Conservation (phyloP, 2,888 invertebrate genomes). For the Strigamia transsilvanica region DNA sequence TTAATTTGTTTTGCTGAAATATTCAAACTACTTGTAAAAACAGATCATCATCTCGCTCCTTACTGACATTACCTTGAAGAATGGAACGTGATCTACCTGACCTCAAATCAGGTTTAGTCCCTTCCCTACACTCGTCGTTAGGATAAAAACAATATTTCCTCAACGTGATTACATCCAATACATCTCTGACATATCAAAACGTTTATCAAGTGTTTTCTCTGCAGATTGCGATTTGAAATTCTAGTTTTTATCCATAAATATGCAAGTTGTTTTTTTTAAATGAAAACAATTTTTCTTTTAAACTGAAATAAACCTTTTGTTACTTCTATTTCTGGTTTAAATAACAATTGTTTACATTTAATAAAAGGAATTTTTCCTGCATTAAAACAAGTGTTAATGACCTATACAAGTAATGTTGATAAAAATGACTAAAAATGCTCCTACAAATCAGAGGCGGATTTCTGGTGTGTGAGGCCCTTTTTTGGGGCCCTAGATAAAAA, state of each 20-base stretch:
- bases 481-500: no score
- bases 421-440: no score
- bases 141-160: constrained; percentile 36
- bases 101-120: constrained; percentile 38
- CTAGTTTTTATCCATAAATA: neutral
- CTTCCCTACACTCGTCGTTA: neutral
- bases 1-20: neutral
- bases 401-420: no score
- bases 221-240: neutral
- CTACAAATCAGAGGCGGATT: no score
- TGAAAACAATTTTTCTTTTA: no score
- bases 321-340: no score
- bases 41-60: neutral
- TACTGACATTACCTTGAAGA: constrained; percentile 25
- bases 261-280: no score
- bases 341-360: no score
- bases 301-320: no score
- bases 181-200: constrained; percentile 41
- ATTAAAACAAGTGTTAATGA: no score
- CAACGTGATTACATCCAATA: constrained; percentile 31
- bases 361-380: no score
- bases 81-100: constrained; percentile 34
- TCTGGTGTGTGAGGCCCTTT: no score
- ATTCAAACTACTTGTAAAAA: constrained; percentile 18
- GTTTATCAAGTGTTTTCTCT: neutral